Conservation (phyloP, 2,113 vertebrate genomes). For the Gambusia holbrooki region DNA sequence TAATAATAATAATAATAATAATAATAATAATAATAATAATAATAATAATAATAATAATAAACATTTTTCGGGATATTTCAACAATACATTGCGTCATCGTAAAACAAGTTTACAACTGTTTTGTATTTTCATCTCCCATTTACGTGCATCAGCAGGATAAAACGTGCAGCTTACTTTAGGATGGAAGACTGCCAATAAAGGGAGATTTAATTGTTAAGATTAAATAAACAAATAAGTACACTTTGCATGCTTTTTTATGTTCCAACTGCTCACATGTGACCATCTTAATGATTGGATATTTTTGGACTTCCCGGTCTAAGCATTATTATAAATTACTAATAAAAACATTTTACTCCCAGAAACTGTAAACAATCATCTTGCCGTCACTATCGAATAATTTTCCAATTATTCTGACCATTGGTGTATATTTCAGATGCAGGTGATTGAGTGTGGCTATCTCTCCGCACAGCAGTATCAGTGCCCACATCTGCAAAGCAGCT, state of each 20-base stretch:
- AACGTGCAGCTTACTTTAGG: no score
- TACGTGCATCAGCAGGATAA: background rate
- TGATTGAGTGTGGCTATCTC: slow-evolving; percentile 6
- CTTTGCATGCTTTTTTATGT: background rate
- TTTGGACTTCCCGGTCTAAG: background rate
- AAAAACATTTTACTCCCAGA: background rate
- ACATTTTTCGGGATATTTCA: background rate
- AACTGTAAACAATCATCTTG: background rate
- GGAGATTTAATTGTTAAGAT: no score
- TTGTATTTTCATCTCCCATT: background rate
- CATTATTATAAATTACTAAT: background rate
- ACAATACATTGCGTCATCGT: background rate
- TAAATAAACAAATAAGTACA: background rate
- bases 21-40: background rate
- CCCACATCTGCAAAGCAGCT: slow-evolving; percentile 40
- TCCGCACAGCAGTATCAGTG: slow-evolving; percentile 2
- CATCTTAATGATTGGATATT: background rate
- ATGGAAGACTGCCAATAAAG: no score
- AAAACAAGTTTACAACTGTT: background rate
- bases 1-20: background rate
- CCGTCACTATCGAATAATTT: slow-evolving; percentile 20
- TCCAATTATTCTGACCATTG: slow-evolving; percentile 15
- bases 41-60: no score
- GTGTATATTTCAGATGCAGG: background rate
- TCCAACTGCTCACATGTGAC: background rate